Evolutionary conservation across 2,888 invertebrate species (phyloP), one percentile per base, ranked within the genome.

Genomic region (Agrochola circellaris): DNA sequence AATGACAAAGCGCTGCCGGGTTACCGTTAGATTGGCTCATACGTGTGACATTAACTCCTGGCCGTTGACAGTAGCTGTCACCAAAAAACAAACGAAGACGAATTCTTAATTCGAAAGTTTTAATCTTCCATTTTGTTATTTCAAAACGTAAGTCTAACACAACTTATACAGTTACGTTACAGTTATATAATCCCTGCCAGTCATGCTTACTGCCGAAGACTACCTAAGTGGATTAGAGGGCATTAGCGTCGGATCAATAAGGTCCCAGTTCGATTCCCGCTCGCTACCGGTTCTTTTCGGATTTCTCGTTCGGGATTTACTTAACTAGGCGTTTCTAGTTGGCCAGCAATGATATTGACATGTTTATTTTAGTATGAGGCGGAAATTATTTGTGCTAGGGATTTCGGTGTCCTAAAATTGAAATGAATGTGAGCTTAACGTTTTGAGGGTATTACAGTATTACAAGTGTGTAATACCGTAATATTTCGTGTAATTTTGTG

Each of bases 191-290:
- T 94, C 94, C 92, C 87, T 91, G 94, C 94, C 95, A 94, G 92
- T 95, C 95, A 95, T 93, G 93, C 95, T 95, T 94, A 95, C 92
- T 91, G 83, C 89, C 88, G 92, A 92, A 94, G 92, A 92, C 92
- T 91, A 88, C 84, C 91, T 95, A 95, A 95, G 94, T 95, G 95
- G 95, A 95, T 95, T 94, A 94, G 89, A 90, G 89, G 89, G 94
- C 89, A 94, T 95, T 95, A 95, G 90, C 91, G 93, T 89, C 92
- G 92, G 94, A 94, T 95, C 94, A 94, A 95, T 95, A 93, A 91
- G 91, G 92, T 85, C 81, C 71, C 84, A 82, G 83, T 88, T 88
- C 87, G 89, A 88, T 88, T 90, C 88, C 76, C 79, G 75, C 70
- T 77, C 64, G 83, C 88, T 83, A 88, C 91, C 89, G 89, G 89